Conservation (phyloP, 2,113 vertebrate species). For the Grus americana region DNA sequence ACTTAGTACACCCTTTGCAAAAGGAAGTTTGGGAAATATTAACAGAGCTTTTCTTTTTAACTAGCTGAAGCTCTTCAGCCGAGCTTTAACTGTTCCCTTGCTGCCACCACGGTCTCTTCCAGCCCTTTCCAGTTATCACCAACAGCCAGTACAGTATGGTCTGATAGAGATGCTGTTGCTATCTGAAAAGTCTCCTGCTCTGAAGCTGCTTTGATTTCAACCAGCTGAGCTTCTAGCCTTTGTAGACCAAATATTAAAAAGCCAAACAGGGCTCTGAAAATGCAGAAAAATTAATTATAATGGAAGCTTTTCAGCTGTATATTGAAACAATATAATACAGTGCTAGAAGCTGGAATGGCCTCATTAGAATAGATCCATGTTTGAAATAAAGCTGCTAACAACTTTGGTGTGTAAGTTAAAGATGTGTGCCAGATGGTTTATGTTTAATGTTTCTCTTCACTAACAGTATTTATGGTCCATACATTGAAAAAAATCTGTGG, state of each 20-base stretch:
- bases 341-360: neutral
- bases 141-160: neutral
- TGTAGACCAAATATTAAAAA: neutral
- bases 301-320: neutral
- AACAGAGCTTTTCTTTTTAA: neutral
- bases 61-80: neutral
- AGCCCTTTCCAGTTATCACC: neutral
- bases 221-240: neutral
- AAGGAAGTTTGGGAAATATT: neutral
- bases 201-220: neutral
- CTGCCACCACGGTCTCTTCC: neutral
- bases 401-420: neutral
- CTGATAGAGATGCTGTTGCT: neutral
- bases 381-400: slow-evolving; percentile 25
- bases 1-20: neutral
- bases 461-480: slow-evolving; percentile 5
- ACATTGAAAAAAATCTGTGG: neutral
- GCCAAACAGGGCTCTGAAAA: neutral
- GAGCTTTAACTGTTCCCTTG: neutral
- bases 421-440: slow-evolving; percentile 9
- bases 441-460: neutral
- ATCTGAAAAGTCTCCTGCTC: neutral
- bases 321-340: neutral
- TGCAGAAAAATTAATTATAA: neutral
- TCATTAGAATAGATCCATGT: neutral